These are phyloP conservation scores for Catocala nupta DNA, from an alignment of 2,888 invertebrate species.

Conservation along the genomic window DNA sequence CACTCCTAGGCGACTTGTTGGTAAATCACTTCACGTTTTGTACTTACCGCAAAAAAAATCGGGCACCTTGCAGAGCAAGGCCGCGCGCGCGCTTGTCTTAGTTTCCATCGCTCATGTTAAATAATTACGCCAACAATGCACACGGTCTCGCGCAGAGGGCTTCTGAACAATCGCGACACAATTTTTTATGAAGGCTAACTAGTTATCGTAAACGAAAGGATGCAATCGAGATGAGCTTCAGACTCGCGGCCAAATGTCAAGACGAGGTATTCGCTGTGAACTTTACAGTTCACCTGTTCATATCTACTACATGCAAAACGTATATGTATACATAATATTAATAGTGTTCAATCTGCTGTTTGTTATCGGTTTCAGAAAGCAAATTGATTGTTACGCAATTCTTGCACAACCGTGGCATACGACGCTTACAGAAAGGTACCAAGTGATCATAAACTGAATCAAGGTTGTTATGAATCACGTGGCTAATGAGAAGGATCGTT, in stretches of 20 bases:
- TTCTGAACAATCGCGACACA: conserved; percentile 67
- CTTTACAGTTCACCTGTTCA: conserved; percentile 62
- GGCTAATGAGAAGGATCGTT: conserved; percentile 58
- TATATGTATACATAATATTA: conserved; percentile 13
- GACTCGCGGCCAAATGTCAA: conserved; percentile 72
- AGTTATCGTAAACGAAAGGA: conserved; percentile 76
- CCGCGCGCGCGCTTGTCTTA: conserved; percentile 67
- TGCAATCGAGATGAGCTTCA: conserved; percentile 69
- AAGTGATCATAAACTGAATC: conserved; percentile 62
- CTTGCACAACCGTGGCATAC: conserved; percentile 60
- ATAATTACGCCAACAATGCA: conserved; percentile 67
- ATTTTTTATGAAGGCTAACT: conserved; percentile 79
- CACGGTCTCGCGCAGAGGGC: conserved; percentile 45
- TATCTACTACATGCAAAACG: conserved; percentile 34
- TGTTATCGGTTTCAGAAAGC: conserved; percentile 61
- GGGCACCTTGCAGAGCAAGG: conserved; percentile 79
- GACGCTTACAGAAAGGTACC: conserved; percentile 52
- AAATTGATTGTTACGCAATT: conserved; percentile 62
- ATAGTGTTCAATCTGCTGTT: conserved; percentile 35
- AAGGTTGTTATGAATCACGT: conserved; percentile 68
- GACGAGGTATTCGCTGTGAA: conserved; percentile 67
- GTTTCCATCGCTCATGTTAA: conserved; percentile 72
- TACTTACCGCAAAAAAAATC: conserved; percentile 78
- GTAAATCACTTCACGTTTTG: conserved; percentile 76
- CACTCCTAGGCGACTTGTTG: conserved; percentile 67